These are phyloP conservation scores for Pelmatolapia mariae DNA, from an alignment of 2,113 vertebrate species.

Conservation along the genomic window DNA sequence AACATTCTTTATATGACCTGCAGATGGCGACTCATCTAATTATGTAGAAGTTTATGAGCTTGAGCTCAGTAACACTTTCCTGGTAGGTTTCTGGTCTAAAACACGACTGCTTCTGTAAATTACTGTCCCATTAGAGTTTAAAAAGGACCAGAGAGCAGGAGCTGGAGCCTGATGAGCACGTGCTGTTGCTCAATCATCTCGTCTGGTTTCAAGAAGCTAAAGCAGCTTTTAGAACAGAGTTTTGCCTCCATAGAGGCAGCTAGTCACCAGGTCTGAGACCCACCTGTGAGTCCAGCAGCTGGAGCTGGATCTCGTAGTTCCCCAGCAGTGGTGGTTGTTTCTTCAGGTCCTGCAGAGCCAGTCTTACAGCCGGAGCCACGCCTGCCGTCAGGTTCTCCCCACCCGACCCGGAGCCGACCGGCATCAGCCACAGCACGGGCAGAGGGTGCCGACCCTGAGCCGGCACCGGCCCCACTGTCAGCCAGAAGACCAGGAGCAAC, in stretches of 20 bases:
- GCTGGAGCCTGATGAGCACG: fast-evolving
- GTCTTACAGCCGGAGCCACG: constrained; percentile 58
- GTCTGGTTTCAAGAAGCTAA: neutral
- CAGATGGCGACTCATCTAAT: neutral
- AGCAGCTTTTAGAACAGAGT: neutral
- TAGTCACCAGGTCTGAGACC: neutral
- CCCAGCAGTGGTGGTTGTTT: constrained; percentile 66
- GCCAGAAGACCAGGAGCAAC: neutral
- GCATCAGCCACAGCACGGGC: constrained; percentile 73
- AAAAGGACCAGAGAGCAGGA: neutral
- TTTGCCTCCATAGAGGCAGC: neutral
- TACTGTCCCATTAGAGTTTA: neutral
- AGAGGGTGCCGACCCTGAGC: constrained; percentile 50
- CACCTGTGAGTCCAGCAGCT: constrained; percentile 73
- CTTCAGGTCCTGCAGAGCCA: constrained; percentile 76
- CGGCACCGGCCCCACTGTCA: neutral
- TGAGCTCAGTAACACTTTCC: neutral
- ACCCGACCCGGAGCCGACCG: constrained; percentile 36
- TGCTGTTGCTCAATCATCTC: neutral
- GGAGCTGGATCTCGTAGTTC: constrained; percentile 72
- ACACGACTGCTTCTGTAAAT: neutral
- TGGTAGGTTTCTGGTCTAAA: neutral
- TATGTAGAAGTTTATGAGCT: fast-evolving
- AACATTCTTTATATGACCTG: neutral
- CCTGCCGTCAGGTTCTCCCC: constrained; percentile 55